Evolutionary conservation across 2,113 vertebrate species (phyloP).

Genomic region (Mixornis gularis): DNA sequence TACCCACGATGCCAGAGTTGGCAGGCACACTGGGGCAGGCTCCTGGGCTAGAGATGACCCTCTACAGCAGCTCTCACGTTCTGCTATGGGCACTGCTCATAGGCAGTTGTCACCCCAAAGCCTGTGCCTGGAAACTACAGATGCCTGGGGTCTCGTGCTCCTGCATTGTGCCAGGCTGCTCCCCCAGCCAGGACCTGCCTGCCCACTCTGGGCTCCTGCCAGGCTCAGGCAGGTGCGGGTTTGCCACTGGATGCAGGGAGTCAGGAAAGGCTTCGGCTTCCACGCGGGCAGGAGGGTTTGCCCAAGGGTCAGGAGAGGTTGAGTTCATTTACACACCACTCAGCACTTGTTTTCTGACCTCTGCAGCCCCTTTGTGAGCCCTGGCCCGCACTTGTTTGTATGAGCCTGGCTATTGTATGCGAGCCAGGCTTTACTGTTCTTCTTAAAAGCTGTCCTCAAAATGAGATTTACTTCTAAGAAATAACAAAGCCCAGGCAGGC

Average conservation of each 20-base stretch:
- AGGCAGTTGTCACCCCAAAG: background rate
- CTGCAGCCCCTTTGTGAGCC: background rate
- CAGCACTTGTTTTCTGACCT: background rate
- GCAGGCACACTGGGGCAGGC: fast-evolving
- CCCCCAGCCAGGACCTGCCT: background rate
- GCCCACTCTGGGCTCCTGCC: fast-evolving
- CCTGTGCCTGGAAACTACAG: background rate
- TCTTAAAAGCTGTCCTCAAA: background rate
- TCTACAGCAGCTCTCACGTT: fast-evolving
- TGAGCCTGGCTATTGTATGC: background rate
- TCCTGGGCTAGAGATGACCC: background rate
- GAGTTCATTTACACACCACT: background rate
- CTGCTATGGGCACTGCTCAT: fast-evolving
- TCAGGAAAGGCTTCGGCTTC: background rate
- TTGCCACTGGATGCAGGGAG: background rate
- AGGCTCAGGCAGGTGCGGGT: fast-evolving
- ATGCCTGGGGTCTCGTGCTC: background rate
- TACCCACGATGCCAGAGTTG: fast-evolving
- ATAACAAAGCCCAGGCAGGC: background rate
- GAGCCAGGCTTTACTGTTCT: background rate
- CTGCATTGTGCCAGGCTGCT: background rate
- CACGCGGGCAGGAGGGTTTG: background rate
- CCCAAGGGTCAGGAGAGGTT: background rate
- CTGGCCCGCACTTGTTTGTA: background rate
- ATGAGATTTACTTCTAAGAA: constrained; percentile 6